phyloP scores from a whole-genome alignment of 2,888 invertebrate genomes.

The Polydrusus cervinus region DNA sequence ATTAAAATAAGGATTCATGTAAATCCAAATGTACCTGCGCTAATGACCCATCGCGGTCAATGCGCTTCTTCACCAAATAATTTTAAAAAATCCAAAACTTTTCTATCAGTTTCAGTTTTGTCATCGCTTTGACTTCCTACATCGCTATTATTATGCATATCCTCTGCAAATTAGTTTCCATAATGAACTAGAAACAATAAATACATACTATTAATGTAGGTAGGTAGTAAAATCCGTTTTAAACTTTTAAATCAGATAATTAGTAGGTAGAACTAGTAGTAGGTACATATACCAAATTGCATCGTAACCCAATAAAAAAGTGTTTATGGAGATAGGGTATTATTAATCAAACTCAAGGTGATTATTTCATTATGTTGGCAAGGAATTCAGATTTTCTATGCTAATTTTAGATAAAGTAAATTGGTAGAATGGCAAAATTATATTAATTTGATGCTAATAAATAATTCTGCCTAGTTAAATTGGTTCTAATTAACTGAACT shows the following conservation, averaged over 20 bases:
- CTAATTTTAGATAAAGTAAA: constrained; percentile 11
- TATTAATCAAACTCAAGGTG: constrained; percentile 16
- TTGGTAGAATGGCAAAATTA: not conserved
- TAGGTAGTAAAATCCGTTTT: constrained; percentile 26
- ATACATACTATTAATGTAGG: not conserved
- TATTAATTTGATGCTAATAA: not conserved
- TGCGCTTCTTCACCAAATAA: too few species aligned
- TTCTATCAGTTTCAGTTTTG: too few species aligned
- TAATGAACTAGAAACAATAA: constrained; percentile 13
- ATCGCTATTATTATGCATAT: not conserved
- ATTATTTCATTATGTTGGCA: constrained; percentile 1
- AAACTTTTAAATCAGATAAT: constrained; percentile 9
- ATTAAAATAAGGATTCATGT: too few species aligned
- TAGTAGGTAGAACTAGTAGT: constrained; percentile 9
- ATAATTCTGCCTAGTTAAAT: not conserved
- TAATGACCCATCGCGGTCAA: too few species aligned
- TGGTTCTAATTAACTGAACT: not conserved
- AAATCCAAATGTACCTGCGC: too few species aligned
- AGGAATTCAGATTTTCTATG: constrained; percentile 10
- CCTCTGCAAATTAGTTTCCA: not conserved
- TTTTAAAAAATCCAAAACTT: too few species aligned
- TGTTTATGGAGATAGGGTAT: constrained; percentile 11
- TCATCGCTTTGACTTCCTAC: not conserved
- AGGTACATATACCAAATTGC: not conserved
- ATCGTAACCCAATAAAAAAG: constrained; percentile 9